Percentiles rank a stretch among this genome's conserved stretches.
These are phyloP conservation scores for Lamellibrachia columna DNA, from an alignment of 2,888 invertebrate species.

Conservation along the genomic window DNA sequence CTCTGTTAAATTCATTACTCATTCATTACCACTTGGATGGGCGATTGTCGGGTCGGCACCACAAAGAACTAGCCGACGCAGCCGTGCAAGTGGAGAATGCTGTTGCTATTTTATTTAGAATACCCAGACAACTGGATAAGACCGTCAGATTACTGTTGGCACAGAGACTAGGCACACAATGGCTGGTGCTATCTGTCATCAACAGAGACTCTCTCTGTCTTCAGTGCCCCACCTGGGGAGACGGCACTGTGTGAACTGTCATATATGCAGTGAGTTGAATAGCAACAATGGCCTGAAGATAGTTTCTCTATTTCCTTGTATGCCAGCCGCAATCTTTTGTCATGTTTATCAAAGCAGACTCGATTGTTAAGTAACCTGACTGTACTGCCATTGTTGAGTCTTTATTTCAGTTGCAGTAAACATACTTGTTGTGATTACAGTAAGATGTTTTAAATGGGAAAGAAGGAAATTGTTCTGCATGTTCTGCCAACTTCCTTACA, in stretches of 20 bases:
- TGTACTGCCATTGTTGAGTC: background rate
- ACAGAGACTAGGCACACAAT: background rate
- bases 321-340: background rate
- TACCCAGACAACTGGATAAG: conserved; percentile 2
- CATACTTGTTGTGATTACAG: background rate
- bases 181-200: background rate
- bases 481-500: background rate
- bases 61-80: background rate
- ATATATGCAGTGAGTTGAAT: background rate
- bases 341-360: background rate
- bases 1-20: conserved; percentile 16
- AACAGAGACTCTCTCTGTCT: background rate
- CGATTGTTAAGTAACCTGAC: background rate
- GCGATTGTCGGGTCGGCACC: background rate
- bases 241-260: background rate
- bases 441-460: background rate
- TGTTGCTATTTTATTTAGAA: background rate
- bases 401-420: conserved; percentile 12
- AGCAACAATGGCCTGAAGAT: background rate
- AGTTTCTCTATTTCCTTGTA: conserved; percentile 9
- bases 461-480: background rate
- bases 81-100: background rate
- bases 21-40: conserved; percentile 11
- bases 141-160: background rate
- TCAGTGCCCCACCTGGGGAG: background rate